These are phyloP conservation scores for Agrotis clavis DNA, from an alignment of 2,888 invertebrate genomes.

Conservation along the genomic window DNA sequence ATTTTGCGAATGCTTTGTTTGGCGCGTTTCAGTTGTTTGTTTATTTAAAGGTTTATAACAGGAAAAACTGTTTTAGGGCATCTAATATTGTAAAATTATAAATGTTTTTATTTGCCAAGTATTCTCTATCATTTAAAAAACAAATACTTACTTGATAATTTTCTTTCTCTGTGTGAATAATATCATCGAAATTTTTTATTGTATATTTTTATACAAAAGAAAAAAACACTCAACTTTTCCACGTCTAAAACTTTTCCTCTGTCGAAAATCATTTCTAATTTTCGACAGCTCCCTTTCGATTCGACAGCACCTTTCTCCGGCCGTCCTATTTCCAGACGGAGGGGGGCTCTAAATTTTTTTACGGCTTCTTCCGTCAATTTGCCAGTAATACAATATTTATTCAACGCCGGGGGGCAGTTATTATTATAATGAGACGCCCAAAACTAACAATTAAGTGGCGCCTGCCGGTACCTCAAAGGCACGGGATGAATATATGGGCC, in stretches of 20 bases:
- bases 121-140: not conserved
- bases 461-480: conserved; percentile 76
- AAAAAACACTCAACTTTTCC: not conserved
- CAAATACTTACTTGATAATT: too few relatives aligned
- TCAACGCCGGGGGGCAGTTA: conserved; percentile 79
- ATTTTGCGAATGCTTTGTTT: conserved; percentile 18
- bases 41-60: not conserved
- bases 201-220: not conserved
- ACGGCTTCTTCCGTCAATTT: conserved; percentile 83
- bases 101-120: not conserved
- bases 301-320: conserved; percentile 48
- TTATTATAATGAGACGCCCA: conserved; percentile 83
- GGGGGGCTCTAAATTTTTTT: conserved; percentile 71
- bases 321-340: conserved; percentile 50
- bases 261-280: conserved; percentile 7
- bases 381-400: conserved; percentile 89
- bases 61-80: not conserved
- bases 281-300: conserved; percentile 26
- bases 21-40: not conserved
- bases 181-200: too few relatives aligned
- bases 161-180: too few relatives aligned
- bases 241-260: too few relatives aligned
- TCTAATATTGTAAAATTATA: too few relatives aligned
- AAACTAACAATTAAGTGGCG: conserved; percentile 89
- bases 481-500: conserved; percentile 71